Percentiles rank a stretch among this genome's conserved stretches.
These are phyloP conservation scores for Myotis pilosus DNA, from an alignment of 2,797 vertebrate species.

Conservation along the genomic window DNA sequence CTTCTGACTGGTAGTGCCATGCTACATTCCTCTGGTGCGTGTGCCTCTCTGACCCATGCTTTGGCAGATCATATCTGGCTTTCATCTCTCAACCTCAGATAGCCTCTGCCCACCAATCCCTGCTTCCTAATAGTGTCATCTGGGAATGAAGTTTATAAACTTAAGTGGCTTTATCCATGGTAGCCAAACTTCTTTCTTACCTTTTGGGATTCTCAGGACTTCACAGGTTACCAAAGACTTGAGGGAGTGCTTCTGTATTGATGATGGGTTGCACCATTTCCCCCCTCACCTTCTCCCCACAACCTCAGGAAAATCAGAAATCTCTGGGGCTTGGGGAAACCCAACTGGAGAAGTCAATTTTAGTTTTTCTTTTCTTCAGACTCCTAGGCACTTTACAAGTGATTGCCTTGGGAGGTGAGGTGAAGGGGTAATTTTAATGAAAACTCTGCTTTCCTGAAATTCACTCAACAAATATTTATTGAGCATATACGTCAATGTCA, in stretches of 20 bases:
- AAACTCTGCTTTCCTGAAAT: slow-evolving; percentile 18
- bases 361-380: background rate
- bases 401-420: background rate
- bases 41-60: background rate
- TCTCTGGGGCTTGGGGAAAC: background rate
- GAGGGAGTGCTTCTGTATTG: background rate
- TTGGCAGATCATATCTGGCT: background rate
- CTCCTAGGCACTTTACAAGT: background rate
- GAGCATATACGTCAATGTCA: background rate
- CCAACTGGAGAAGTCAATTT: background rate
- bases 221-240: background rate
- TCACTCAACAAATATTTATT: background rate
- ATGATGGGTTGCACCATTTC: background rate
- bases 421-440: background rate
- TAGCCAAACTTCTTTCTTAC: background rate
- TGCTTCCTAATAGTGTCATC: background rate
- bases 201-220: slow-evolving; percentile 17
- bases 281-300: background rate
- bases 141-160: background rate
- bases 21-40: background rate
- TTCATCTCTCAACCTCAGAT: background rate
- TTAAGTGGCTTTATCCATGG: background rate
- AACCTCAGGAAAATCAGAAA: background rate
- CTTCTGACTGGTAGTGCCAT: background rate
- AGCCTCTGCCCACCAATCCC: background rate